These are phyloP conservation scores for Candoia aspera DNA, from an alignment of 2,113 vertebrate species.

Conservation along the genomic window DNA sequence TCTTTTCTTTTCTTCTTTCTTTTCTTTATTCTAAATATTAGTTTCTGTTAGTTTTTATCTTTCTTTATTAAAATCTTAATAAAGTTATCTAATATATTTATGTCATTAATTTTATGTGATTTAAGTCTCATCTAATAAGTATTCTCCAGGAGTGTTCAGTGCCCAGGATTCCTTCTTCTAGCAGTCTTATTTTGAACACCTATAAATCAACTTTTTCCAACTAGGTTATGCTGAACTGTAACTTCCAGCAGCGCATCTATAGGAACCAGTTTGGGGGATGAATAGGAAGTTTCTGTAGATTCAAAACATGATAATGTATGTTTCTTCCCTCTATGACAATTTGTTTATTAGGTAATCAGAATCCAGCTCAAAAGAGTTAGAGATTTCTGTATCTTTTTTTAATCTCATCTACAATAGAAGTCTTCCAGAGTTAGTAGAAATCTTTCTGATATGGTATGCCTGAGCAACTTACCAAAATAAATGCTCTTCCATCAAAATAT, in stretches of 20 bases:
- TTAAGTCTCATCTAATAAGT: not conserved
- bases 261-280: not conserved
- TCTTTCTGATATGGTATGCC: not conserved
- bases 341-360: not conserved
- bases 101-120: not conserved
- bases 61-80: too few species aligned
- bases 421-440: not conserved
- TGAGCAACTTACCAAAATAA: not conserved
- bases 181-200: not conserved
- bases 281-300: not conserved
- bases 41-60: too few species aligned
- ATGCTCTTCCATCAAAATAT: conserved; percentile 20
- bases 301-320: not conserved
- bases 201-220: not conserved
- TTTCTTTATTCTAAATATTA: too few species aligned
- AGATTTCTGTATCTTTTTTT: not conserved
- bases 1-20: too few species aligned
- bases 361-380: not conserved
- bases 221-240: not conserved
- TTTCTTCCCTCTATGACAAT: not conserved
- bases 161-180: not conserved
- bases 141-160: not conserved
- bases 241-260: not conserved
- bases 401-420: not conserved
- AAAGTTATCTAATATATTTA: not conserved